Conservation (phyloP, 2,113 vertebrate species). For the Eptatretus burgeri region DNA sequence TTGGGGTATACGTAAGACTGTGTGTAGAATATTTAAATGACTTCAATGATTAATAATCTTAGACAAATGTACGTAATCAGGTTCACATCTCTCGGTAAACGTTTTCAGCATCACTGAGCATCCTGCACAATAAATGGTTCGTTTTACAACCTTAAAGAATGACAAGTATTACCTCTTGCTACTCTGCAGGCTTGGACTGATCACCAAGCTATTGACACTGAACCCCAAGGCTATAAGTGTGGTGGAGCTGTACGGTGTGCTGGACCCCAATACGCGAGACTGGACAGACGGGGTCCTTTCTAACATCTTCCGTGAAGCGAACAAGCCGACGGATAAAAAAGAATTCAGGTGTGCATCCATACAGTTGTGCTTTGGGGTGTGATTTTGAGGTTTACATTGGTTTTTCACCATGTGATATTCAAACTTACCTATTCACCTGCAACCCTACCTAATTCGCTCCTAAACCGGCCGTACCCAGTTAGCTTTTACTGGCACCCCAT, state of each 20-base stretch:
- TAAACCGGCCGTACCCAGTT: no score
- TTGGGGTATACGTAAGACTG: neutral
- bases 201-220: conserved; percentile 46
- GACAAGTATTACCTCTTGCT: neutral
- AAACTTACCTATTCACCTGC: neutral
- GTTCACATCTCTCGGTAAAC: neutral
- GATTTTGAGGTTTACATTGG: neutral
- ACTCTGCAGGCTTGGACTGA: conserved; percentile 30
- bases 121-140: no score
- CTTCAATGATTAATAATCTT: neutral
- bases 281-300: conserved; percentile 89
- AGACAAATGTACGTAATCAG: neutral
- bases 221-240: conserved; percentile 88
- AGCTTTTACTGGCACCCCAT: no score
- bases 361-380: neutral
- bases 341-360: conserved; percentile 14
- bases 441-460: no score
- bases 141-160: neutral
- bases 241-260: conserved; percentile 59
- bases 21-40: neutral
- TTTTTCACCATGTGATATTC: neutral
- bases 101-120: neutral
- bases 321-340: conserved; percentile 59
- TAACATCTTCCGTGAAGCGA: conserved; percentile 78
- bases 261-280: conserved; percentile 56